Evolutionary conservation across 2,888 invertebrate species (phyloP).

Genomic region (Sarcophaga subvicina): DNA sequence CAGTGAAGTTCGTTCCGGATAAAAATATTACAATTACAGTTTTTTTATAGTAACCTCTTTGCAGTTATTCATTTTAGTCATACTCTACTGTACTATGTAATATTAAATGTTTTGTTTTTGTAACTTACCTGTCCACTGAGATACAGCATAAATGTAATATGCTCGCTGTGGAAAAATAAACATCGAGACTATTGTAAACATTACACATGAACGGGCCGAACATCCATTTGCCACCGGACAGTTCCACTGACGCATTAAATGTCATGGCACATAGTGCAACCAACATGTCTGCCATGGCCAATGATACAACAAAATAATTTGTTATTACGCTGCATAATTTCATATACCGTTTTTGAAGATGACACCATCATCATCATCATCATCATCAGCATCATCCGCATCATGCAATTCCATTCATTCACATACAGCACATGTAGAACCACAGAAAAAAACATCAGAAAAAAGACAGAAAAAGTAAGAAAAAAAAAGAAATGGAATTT

Average conservation of each 20-base stretch:
- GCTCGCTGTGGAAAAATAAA: conserved; percentile 96
- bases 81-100: background rate
- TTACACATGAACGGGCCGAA: conserved; percentile 97
- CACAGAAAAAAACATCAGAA: background rate
- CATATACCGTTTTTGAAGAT: background rate
- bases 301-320: conserved; percentile 97
- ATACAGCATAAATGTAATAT: conserved; percentile 97
- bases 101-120: background rate
- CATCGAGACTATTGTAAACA: conserved; percentile 97
- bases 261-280: conserved; percentile 98
- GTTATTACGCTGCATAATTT: conserved; percentile 87
- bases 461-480: conserved; percentile 29
- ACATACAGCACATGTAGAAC: background rate
- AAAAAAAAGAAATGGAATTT: conserved; percentile 32
- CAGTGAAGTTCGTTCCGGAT: too few species aligned
- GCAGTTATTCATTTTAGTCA: too few species aligned
- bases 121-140: conserved; percentile 87
- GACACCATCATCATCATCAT: background rate
- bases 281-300: conserved; percentile 96
- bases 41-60: too few species aligned
- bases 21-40: too few species aligned
- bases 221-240: conserved; percentile 92
- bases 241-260: conserved; percentile 94
- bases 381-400: too few species aligned
- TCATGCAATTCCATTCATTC: background rate